Percentiles rank a stretch among this genome's conserved stretches.
Conservation (phyloP, 1,140 invertebrate genomes). For the Papilio glaucus region DNA sequence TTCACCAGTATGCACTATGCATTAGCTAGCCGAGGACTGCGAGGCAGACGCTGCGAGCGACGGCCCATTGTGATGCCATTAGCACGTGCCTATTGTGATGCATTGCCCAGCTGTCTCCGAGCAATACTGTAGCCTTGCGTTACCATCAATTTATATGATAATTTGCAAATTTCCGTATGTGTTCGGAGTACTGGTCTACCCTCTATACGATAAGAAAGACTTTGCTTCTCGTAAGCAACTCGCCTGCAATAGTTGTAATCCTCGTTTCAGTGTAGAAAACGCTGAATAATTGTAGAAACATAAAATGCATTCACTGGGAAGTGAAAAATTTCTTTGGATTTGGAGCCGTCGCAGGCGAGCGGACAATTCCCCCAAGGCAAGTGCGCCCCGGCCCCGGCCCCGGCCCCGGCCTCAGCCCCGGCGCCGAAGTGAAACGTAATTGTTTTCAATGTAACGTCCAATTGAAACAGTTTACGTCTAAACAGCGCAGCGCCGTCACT, state of each 20-base stretch:
- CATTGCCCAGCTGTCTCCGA: not conserved
- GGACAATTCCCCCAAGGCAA: not conserved
- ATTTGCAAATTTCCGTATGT: not conserved
- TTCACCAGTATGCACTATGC: too few species aligned
- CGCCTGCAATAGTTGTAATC: not conserved
- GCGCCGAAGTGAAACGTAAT: slow-evolving; percentile 1
- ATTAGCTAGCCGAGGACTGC: too few species aligned
- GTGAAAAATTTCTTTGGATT: not conserved
- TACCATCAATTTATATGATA: slow-evolving; percentile 20
- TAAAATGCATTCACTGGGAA: not conserved
- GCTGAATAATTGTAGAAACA: not conserved
- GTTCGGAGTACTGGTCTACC: not conserved
- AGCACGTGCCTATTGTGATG: slow-evolving; percentile 4
- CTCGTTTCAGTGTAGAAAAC: not conserved
- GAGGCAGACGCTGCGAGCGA: too few species aligned
- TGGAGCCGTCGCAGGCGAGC: not conserved
- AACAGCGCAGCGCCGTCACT: not conserved
- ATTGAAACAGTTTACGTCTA: not conserved
- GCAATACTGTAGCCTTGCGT: not conserved
- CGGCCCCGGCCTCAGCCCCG: too few species aligned
- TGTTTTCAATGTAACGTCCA: slow-evolving; percentile 16
- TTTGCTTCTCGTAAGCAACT: not conserved
- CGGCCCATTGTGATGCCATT: not conserved
- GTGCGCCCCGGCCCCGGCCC: not conserved
- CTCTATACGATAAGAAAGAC: not conserved